Conservation (phyloP, 2,888 invertebrate genomes). For the Drosophila villosipedis region DNA sequence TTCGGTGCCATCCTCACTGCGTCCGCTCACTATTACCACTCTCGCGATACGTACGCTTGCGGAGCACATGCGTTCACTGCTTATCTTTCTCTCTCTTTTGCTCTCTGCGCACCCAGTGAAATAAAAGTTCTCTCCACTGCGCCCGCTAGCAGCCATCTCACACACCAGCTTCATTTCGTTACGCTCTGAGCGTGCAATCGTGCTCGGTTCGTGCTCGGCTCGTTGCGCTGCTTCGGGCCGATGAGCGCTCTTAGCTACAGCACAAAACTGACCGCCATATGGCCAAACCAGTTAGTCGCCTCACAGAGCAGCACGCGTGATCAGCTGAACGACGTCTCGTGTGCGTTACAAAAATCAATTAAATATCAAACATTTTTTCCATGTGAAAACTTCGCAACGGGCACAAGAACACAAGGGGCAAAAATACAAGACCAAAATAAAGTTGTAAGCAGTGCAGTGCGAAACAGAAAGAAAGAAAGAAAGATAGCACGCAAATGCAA, state of each 20-base stretch:
- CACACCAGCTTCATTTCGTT: conserved; percentile 10
- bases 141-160: not conserved
- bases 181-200: conserved; percentile 30
- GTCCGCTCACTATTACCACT: not conserved
- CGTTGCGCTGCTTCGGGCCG: conserved; percentile 10
- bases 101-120: not conserved
- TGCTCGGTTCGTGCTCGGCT: conserved; percentile 8
- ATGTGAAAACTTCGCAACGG: conserved; percentile 30
- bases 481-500: conserved; percentile 53
- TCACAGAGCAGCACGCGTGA: conserved; percentile 54
- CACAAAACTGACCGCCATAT: conserved; percentile 71
- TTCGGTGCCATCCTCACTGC: not conserved
- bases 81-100: not conserved
- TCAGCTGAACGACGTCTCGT: conserved; percentile 25
- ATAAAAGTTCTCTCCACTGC: not conserved
- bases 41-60: not conserved
- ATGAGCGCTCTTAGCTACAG: conserved; percentile 29
- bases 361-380: conserved; percentile 15
- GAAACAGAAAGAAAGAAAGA: conserved; percentile 36
- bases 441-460: conserved; percentile 50
- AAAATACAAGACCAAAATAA: conserved; percentile 38
- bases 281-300: conserved; percentile 82
- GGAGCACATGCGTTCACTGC: not conserved
- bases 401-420: conserved; percentile 19
- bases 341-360: conserved; percentile 16